These are phyloP conservation scores for Trissonchulus sp. DNA, from an alignment of 2,888 invertebrate genomes.

Conservation along the genomic window DNA sequence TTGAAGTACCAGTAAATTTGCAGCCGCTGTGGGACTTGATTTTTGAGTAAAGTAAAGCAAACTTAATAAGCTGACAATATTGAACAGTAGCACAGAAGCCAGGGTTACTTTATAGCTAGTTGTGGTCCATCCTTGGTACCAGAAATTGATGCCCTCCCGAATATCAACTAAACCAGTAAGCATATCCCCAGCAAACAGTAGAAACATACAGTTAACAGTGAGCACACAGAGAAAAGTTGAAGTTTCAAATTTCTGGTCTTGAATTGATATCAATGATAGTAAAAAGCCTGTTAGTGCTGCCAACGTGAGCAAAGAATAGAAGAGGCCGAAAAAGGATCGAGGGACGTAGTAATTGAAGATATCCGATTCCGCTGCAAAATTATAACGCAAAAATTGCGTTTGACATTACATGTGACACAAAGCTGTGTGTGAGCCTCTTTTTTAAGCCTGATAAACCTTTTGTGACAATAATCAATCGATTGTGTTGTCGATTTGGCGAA, in stretches of 20 bases:
- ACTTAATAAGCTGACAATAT: not conserved
- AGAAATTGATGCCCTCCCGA: not conserved
- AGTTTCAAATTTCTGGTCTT: too few species aligned
- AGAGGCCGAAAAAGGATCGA: not conserved
- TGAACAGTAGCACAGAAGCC: not conserved
- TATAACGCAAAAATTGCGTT: not conserved
- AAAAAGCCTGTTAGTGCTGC: not conserved
- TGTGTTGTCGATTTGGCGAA: too few species aligned
- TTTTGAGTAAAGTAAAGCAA: not conserved
- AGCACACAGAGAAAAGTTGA: not conserved
- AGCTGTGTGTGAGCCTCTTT: too few species aligned
- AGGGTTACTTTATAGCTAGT: not conserved
- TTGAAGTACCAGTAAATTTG: not conserved
- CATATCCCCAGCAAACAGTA: not conserved
- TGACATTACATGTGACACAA: too few species aligned
- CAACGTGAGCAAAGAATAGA: not conserved
- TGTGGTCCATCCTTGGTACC: not conserved
- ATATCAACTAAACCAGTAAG: not conserved
- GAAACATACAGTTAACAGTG: not conserved
- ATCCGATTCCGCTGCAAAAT: not conserved
- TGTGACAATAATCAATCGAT: too few species aligned
- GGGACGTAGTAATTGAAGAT: not conserved
- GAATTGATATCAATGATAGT: too few species aligned
- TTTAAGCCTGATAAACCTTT: too few species aligned
- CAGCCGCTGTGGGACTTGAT: not conserved